phyloP scores from a whole-genome alignment of 1,140 invertebrate genomes.

The Zaprionus inermis region DNA sequence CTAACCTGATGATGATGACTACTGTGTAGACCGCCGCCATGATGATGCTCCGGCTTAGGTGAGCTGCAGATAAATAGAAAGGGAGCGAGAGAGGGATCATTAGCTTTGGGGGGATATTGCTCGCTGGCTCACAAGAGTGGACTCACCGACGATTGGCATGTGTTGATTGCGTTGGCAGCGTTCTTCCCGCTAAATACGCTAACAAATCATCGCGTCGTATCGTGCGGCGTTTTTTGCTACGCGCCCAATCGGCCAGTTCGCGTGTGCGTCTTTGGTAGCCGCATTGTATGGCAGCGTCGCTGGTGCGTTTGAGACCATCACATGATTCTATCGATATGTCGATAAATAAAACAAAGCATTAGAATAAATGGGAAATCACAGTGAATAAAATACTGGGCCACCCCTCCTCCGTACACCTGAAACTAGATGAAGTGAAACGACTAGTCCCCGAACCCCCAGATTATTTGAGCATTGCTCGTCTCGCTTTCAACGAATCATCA shows the following conservation, averaged over 20 bases:
- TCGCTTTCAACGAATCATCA: not conserved
- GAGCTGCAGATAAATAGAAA: constrained; percentile 40
- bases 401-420: not conserved
- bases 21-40: constrained; percentile 38
- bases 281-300: constrained; percentile 89
- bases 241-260: constrained; percentile 91
- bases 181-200: constrained; percentile 91
- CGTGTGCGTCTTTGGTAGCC: constrained; percentile 90
- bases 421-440: not conserved
- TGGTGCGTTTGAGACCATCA: constrained; percentile 88
- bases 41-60: constrained; percentile 77
- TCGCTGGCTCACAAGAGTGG: constrained; percentile 19
- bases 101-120: constrained; percentile 42
- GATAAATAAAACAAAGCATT: not conserved
- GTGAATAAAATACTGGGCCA: not conserved
- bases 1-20: constrained; percentile 37
- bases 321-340: constrained; percentile 87
- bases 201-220: constrained; percentile 91
- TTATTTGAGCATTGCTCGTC: not conserved
- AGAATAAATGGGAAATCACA: not conserved
- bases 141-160: constrained; percentile 85
- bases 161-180: constrained; percentile 87
- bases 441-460: not conserved
- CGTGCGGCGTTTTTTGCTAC: constrained; percentile 88
- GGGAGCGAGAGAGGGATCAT: not conserved